Conservation (phyloP, 1,140 invertebrate genomes). For the Danaus melanippus region DNA sequence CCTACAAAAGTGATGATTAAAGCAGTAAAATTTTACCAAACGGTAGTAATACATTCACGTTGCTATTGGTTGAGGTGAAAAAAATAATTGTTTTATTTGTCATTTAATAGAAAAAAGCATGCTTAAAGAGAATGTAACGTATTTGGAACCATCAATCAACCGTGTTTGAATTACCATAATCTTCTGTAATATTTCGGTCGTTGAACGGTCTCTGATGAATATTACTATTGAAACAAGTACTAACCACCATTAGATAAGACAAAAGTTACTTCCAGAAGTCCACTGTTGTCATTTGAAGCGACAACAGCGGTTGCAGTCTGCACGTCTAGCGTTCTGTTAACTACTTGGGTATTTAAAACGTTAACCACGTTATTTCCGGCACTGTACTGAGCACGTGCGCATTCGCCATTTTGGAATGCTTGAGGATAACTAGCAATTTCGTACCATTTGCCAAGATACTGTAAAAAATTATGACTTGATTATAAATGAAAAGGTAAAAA, state of each 20-base stretch:
- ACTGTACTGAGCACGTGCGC: conserved; percentile 36
- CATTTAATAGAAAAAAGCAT: no score
- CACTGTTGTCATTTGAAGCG: conserved; percentile 37
- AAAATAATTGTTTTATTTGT: no score
- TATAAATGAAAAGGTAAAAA: not conserved
- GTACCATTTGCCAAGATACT: conserved; percentile 53
- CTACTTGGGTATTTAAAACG: conserved; percentile 39
- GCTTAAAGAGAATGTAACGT: no score
- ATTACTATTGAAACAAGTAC: conserved; percentile 6
- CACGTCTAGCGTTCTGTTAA: conserved; percentile 26
- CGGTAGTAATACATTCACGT: no score
- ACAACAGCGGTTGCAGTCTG: conserved; percentile 34
- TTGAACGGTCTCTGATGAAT: no score
- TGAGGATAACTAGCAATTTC: conserved; percentile 46
- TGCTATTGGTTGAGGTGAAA: no score
- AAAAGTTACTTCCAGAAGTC: conserved; percentile 38
- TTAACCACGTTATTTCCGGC: conserved; percentile 10
- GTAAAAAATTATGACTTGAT: conserved; percentile 13
- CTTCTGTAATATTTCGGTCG: no score
- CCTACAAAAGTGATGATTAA: no score
- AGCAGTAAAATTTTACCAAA: no score
- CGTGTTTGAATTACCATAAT: no score
- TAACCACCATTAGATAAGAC: conserved; percentile 29
- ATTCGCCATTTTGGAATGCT: conserved; percentile 37
- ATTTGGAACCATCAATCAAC: no score